Evolutionary conservation across 2,113 vertebrate species (phyloP), one percentile per base, ranked within the genome.

Genomic region (Phylloscopus whistleri): DNA sequence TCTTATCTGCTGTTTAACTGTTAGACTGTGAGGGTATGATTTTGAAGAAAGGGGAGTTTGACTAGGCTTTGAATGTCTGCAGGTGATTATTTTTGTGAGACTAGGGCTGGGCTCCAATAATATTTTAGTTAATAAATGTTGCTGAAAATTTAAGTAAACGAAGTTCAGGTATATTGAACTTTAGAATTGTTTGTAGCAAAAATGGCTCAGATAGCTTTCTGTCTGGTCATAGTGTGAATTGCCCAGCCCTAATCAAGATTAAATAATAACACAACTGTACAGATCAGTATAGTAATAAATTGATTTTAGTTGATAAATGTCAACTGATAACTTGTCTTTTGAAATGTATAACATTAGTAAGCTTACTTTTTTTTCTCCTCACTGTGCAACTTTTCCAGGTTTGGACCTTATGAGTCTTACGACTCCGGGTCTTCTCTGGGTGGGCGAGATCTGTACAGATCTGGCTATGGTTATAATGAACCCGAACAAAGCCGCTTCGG

Each of bases 351-450:
- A 98, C 97, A 98, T 97, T 98, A 98, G 98, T 98, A 98, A 98
- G 98, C 98, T 98, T 98, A 98, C 97, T 98, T 98, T 98, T 98
- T 98, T 98, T 98, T 98, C 98, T 97, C 98, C 98, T 98, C 98
- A 98, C 98, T 98, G 98, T 98, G 97, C 98, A 98, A 98, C 97
- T 98, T 97, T 98, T 98, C 98, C 98, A 99, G 98, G 98, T 99
- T 98, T 98, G 98, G 98, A 98, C 98, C 98, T 98, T 98, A 98
- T 98, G 98, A 99, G 98, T 99, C 98, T 98, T 98, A 98, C 96
- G 98, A 98, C 98, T 98, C 98, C 98, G 98, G 98, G 98, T 98
- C 98, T 98, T 98, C 98, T 98, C 98, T 98, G 98, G 97, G 98
- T 98, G 98, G 98, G 98, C 98, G 98, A 98, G 98, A 98, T 98